Evolutionary conservation across 92 coral and sea anemone genomes (phyloP).

Genomic region (Anthopleura xanthogrammica): DNA sequence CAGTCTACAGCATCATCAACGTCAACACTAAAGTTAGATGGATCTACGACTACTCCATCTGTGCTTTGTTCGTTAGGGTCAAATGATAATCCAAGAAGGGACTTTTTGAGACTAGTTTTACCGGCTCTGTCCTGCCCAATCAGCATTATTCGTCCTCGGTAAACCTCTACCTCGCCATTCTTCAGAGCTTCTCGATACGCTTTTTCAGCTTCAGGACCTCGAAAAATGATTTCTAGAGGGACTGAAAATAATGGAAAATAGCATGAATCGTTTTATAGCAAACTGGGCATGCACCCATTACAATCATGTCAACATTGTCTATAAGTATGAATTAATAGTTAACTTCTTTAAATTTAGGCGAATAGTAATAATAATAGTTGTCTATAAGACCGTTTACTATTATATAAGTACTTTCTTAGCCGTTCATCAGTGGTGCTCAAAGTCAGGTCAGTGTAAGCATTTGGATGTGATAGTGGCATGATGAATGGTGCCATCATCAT

Average conservation of each 20-base stretch:
- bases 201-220: conserved; percentile 74
- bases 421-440: too few species aligned
- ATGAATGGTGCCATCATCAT: too few species aligned
- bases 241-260: conserved; percentile 10
- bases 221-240: conserved; percentile 74
- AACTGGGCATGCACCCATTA: too few species aligned
- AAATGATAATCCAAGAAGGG: conserved; percentile 6
- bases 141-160: conserved; percentile 86
- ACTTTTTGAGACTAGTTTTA: conserved; percentile 88
- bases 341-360: too few species aligned
- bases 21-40: conserved; percentile 69
- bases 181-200: conserved; percentile 73
- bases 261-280: too few species aligned
- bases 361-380: too few species aligned
- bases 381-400: too few species aligned
- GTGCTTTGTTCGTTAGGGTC: conserved; percentile 72
- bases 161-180: conserved; percentile 66
- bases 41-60: conserved; percentile 79
- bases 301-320: too few species aligned
- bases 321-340: too few species aligned
- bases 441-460: too few species aligned
- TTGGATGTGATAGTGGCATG: too few species aligned
- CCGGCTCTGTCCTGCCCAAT: conserved; percentile 95
- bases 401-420: too few species aligned
- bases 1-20: conserved; percentile 70